Conservation (phyloP, 2,888 invertebrate species). For the Drosophila vallismaia region DNA sequence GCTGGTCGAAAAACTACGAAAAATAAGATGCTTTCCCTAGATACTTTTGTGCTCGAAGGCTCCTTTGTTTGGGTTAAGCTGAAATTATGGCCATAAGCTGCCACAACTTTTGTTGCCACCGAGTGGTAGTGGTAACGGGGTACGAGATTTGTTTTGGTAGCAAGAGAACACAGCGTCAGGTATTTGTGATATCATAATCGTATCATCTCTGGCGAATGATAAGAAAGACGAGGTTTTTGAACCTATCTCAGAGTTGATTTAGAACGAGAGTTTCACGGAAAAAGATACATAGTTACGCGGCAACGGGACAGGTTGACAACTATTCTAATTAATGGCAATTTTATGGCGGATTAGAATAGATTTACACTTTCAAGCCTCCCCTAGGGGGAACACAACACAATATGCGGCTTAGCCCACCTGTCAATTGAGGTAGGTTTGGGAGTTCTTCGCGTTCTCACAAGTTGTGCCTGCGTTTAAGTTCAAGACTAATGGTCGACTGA, state of each 20-base stretch:
- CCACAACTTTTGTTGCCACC: conserved; percentile 16
- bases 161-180: not conserved
- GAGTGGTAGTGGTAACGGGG: conserved; percentile 2
- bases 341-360: not conserved
- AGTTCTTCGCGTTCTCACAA: not conserved
- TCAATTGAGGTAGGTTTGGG: conserved; percentile 62
- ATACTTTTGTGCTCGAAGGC: conserved; percentile 24
- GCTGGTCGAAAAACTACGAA: conserved; percentile 1
- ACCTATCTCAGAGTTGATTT: not conserved
- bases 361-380: not conserved
- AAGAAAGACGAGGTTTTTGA: conserved; percentile 11
- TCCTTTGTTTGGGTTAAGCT: conserved; percentile 26
- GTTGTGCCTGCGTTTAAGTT: conserved; percentile 20
- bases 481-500: conserved; percentile 16
- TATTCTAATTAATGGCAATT: not conserved
- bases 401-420: not conserved
- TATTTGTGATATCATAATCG: conserved; percentile 24
- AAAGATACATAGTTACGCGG: not conserved
- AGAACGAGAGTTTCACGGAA: not conserved
- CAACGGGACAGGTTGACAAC: not conserved
- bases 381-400: no score
- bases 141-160: conserved; percentile 28
- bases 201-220: conserved; percentile 27
- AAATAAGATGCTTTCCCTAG: conserved; percentile 25
- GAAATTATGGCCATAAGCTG: conserved; percentile 38